Conservation (phyloP, 2,797 vertebrate genomes). For the Picus viridis region DNA sequence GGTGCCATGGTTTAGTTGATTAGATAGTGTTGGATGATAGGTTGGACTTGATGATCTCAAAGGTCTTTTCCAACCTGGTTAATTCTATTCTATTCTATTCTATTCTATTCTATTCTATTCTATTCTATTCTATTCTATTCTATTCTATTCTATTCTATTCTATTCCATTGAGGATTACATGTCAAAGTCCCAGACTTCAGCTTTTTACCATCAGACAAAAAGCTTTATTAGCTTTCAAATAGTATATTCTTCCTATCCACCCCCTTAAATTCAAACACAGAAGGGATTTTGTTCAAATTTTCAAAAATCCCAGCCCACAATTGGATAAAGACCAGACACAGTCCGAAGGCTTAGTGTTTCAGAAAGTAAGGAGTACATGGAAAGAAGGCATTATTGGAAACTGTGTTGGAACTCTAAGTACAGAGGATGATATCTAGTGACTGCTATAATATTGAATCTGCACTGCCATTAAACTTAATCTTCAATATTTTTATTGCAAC, state of each 20-base stretch:
- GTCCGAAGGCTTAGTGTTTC: conserved; percentile 7
- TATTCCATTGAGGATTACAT: neutral
- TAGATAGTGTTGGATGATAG: too few species aligned
- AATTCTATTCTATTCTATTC: too few species aligned
- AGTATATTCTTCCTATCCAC: neutral
- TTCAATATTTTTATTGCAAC: conserved; percentile 67
- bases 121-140: too few species aligned
- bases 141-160: too few species aligned
- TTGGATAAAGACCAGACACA: conserved; percentile 32
- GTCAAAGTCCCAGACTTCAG: conserved; percentile 17
- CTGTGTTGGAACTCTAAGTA: conserved; percentile 30
- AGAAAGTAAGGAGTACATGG: conserved; percentile 26
- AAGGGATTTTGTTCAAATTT: conserved; percentile 39
- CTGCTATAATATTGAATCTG: conserved; percentile 60
- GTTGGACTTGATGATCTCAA: too few species aligned
- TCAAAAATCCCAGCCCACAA: neutral
- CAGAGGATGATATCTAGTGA: conserved; percentile 54
- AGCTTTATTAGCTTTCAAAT: conserved; percentile 19
- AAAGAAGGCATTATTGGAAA: conserved; percentile 51
- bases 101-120: too few species aligned
- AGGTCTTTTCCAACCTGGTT: too few species aligned
- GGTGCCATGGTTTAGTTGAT: too few species aligned
- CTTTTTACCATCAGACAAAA: neutral
- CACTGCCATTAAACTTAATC: conserved; percentile 66
- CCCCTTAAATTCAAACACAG: conserved; percentile 30